These are phyloP conservation scores for Misgurnus anguillicaudatus DNA, from an alignment of 2,113 vertebrate species.

Conservation along the genomic window DNA sequence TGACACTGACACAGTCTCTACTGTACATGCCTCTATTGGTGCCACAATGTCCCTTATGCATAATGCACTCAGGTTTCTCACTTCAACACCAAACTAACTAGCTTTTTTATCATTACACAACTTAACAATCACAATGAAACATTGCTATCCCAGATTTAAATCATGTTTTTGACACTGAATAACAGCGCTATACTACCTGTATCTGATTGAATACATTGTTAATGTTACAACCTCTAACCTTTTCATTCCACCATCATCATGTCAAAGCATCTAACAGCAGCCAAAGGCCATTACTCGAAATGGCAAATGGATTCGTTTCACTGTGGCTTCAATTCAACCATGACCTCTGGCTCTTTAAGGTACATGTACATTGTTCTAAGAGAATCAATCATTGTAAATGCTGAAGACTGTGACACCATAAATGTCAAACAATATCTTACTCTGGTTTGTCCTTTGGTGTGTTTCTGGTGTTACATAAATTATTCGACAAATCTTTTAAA, in stretches of 20 bases:
- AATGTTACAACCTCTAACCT: conserved; percentile 34
- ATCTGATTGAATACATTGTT: conserved; percentile 24
- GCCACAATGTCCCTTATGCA: background rate
- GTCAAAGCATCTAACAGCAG: conserved; percentile 1
- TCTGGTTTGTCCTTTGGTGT: background rate
- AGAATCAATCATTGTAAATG: background rate
- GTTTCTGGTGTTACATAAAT: background rate
- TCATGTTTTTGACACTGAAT: background rate
- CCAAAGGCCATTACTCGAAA: background rate
- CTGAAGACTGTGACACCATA: background rate
- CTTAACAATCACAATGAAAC: background rate
- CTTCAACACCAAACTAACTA: background rate
- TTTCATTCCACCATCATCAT: conserved; percentile 31
- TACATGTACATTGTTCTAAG: background rate
- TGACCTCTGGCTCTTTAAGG: conserved; percentile 11
- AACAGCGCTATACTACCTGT: background rate
- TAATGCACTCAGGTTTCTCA: conserved; percentile 6
- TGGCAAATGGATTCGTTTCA: background rate
- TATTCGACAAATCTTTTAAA: background rate
- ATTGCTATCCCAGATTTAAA: conserved; percentile 4
- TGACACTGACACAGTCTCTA: background rate
- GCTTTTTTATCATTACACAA: background rate
- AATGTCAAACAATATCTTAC: conserved; percentile 5
- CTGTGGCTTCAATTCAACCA: background rate
- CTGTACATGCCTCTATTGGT: background rate